Percentiles rank a stretch among this genome's conserved stretches.
phyloP scores from a whole-genome alignment of 2,797 vertebrate genomes.

The Parauchenoglanis punctatus region DNA sequence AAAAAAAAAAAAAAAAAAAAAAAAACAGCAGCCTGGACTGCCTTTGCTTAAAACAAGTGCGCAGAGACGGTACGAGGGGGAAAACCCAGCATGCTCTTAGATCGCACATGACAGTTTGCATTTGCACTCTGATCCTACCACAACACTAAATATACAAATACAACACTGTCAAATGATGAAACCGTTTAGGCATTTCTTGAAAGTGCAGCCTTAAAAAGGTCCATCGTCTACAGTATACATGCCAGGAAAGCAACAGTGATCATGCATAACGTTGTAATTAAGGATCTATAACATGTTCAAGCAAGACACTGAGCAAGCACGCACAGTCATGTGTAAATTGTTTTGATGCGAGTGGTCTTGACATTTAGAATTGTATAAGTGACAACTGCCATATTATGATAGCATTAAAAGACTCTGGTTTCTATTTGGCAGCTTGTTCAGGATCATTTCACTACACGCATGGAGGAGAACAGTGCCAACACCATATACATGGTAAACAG shows the following conservation, averaged over 20 bases:
- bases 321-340: not conserved
- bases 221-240: not conserved
- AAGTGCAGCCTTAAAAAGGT: not conserved
- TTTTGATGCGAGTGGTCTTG: constrained; percentile 1
- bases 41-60: constrained; percentile 1
- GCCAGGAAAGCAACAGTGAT: not conserved
- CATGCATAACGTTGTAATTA: constrained; percentile 11
- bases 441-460: constrained; percentile 55
- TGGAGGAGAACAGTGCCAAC: constrained; percentile 9
- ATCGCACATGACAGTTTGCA: constrained; percentile 9
- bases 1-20: not conserved
- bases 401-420: constrained; percentile 7
- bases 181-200: not conserved
- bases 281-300: constrained; percentile 24
- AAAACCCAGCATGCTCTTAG: constrained; percentile 9
- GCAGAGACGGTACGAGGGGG: constrained; percentile 4
- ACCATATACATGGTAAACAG: not conserved
- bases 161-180: not conserved
- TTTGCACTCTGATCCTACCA: not conserved
- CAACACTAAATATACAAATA: not conserved
- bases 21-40: not conserved
- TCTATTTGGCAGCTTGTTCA: constrained; percentile 68
- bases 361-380: not conserved
- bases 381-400: constrained; percentile 2
- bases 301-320: not conserved